A percentile compares a stretch with the other conserved stretches of the same genome.
Conservation (phyloP, 2,113 vertebrate genomes). For the Rousettus leschenaultii region DNA sequence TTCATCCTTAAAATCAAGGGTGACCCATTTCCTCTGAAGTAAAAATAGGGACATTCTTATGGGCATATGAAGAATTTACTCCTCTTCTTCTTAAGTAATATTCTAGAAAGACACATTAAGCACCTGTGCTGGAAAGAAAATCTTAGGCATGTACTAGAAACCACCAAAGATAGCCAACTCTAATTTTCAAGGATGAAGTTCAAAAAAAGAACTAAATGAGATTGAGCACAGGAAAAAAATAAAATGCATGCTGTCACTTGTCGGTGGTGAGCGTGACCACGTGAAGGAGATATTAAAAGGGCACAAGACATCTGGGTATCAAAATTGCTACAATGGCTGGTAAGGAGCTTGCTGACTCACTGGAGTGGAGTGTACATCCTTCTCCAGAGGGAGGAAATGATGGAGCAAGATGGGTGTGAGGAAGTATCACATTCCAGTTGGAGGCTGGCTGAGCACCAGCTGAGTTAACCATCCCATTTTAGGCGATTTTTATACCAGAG, state of each 20-base stretch:
- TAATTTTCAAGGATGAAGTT: conserved; percentile 22
- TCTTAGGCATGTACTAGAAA: conserved; percentile 13
- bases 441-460: not conserved
- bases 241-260: not conserved
- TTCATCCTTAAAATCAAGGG: conserved; percentile 50
- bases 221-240: not conserved
- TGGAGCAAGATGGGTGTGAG: not conserved
- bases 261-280: not conserved
- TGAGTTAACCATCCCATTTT: not conserved
- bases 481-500: not conserved
- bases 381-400: not conserved
- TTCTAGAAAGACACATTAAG: conserved; percentile 15
- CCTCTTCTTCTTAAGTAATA: conserved; percentile 25
- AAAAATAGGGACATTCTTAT: not conserved
- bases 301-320: conserved; percentile 28
- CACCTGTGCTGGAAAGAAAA: not conserved
- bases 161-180: conserved; percentile 19
- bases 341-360: not conserved
- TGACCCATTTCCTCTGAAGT: conserved; percentile 23
- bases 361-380: not conserved
- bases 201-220: not conserved
- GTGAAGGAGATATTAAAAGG: conserved; percentile 15
- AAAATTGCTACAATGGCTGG: not conserved
- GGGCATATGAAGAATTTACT: conserved; percentile 8
- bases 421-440: fast-evolving